Evolutionary conservation across 1,140 invertebrate species (phyloP).

Genomic region (Tetragnatha versicolor): DNA sequence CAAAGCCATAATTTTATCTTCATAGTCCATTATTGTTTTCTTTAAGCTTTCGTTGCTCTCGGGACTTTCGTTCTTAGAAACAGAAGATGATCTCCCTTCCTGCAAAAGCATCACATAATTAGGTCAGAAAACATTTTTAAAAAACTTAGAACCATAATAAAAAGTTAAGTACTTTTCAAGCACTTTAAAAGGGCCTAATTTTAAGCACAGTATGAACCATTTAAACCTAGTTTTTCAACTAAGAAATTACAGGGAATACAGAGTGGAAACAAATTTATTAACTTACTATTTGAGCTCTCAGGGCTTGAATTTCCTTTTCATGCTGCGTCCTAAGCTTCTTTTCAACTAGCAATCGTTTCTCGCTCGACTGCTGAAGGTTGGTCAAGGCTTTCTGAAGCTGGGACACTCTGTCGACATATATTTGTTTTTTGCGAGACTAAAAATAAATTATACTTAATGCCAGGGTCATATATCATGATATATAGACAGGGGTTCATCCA

Average conservation of each 20-base stretch:
- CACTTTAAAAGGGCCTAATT: too few relatives aligned
- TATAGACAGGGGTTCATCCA: background rate
- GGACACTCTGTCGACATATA: conserved; percentile 82
- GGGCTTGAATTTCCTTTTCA: conserved; percentile 77
- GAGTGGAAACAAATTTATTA: too few relatives aligned
- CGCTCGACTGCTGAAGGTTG: conserved; percentile 82
- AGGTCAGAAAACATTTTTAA: background rate
- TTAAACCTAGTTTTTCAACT: too few relatives aligned
- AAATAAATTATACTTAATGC: conserved; percentile 42
- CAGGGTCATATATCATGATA: background rate
- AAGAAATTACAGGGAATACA: too few relatives aligned
- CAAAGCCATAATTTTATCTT: conserved; percentile 81
- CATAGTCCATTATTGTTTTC: conserved; percentile 71
- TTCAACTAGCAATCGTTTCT: conserved; percentile 82
- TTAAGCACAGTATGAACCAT: too few relatives aligned
- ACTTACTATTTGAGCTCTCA: conserved; percentile 61
- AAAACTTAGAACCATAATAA: background rate
- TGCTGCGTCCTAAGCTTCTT: conserved; percentile 76
- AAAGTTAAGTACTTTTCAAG: too few relatives aligned
- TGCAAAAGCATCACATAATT: background rate
- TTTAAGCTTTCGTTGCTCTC: conserved; percentile 44
- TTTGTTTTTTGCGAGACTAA: conserved; percentile 81
- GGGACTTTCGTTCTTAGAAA: conserved; percentile 22
- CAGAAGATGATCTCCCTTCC: conserved; percentile 32
- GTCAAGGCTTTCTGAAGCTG: conserved; percentile 83